Evolutionary conservation across 1,140 invertebrate genomes (phyloP), one percentile per base, ranked within the genome.

Genomic region (Cydia amplana): DNA sequence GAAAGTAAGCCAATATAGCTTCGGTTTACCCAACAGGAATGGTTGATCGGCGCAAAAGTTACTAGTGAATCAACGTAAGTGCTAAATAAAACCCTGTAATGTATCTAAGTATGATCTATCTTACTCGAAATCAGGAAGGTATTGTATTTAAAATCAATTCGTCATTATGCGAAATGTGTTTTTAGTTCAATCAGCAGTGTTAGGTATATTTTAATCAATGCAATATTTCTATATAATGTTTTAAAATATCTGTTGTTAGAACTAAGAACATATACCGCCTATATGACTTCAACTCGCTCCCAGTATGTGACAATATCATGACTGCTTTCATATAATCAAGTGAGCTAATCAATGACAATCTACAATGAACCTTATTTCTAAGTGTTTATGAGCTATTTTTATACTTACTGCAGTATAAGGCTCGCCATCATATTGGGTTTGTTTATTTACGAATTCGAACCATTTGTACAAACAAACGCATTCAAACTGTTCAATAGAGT

Each of bases 171-270:
- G 20, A 60, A 20, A 60, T 60, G 20, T 60, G 18, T 60, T 60
- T 23, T n/a, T 23, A 60, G 55, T 60, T 60, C 18, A 60, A 60
- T 60, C 20, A 60, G 55, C 55, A 60, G 55, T 23, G n/a, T 55
- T 55, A 18, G 6, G n/a, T n/a, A 60, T 10, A 14, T 23, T 60
- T 23, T 55, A 18, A 60, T 10, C 55, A 23, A 60, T 23, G 18
- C 20, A 60, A 60, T 60, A 1, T 20, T 18, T 60, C 49, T 55
- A 9, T 49, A 16, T 49, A 49, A 3, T 51, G 76, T 60, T 75
- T 9, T 77, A 72, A 79, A 63, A 74, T 77, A 78, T 74, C 75
- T 78, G 78, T 78, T 80, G 74, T 79, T 77, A 51, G 43, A 76
- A 64, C 67, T 70, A 23, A 72, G 67, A 73, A 75, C 46, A 49